Base-by-base conservation (phyloP, 2,888 invertebrate genomes). In the Scaptomyza reducta region DNA sequence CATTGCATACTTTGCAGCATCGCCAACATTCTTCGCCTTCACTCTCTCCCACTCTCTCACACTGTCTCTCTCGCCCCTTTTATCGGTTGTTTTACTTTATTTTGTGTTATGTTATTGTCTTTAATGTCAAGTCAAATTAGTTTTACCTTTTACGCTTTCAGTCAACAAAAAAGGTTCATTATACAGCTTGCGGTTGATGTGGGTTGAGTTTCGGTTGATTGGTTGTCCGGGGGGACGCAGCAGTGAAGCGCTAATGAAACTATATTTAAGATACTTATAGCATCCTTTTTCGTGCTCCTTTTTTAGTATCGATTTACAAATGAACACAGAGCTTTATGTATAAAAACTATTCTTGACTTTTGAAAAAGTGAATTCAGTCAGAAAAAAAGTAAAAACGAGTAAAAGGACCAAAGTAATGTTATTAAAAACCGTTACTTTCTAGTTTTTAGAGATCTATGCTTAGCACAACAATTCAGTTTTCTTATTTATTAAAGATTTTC, bases 91-190 rank as follows among this genome's bases (percentile, higher is more conserved):
- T 22, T 22, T 40, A 22, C 60, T 57, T 29, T 59, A 47, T 45
- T 45, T 58, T 9, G 33, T 27, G 33, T 29, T 3, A 18, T 50
- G 40, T 16, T 62, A 54, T 59, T 62, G 54, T 56, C 61, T 67
- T 71, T 69, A 58, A 69, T 46, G 60, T 64, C 53, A 65, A 68
- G 68, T 68, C 64, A 84, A 84, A 78, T 79, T 79, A 73, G 79
- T 72, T 68, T 63, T 66, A 68, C 57, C 63, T 61, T 66, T 63
- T 58, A 33, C 31, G 59, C 58, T 46, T 10, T 13, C 50, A 41
- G 41, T 29, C 38, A 35, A n/a, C n/a, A 51, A 68, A 68, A 50
- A 46, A 45, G 31, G 49, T 49, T 59, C 68, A 59, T 67, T 57
- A 67, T 29, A 40, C 22, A 13, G 4, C 4, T 13, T 18, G 10